A percentile compares a stretch with the other conserved stretches of the same genome.
Evolutionary conservation across 2,888 invertebrate species (phyloP).

Genomic region (Aphidius colemani): DNA sequence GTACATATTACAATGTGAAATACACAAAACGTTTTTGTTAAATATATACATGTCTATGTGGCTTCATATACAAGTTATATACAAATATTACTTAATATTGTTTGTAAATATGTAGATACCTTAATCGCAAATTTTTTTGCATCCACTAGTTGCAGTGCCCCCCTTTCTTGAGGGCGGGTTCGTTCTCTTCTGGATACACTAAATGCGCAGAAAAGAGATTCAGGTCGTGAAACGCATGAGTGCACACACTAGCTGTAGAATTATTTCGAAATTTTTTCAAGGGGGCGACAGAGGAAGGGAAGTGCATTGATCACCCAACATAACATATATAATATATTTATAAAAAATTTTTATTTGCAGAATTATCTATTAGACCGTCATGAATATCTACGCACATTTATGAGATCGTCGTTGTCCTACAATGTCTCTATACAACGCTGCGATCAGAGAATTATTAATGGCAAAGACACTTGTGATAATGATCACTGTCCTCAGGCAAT

Average conservation of each 20-base stretch:
- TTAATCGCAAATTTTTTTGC: neutral
- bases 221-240: slow-evolving; percentile 58
- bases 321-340: slow-evolving; percentile 3
- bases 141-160: slow-evolving; percentile 1
- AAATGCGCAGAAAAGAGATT: slow-evolving; percentile 40
- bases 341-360: slow-evolving; percentile 8
- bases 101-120: neutral
- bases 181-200: slow-evolving; percentile 18
- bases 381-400: neutral
- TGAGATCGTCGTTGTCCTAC: slow-evolving; percentile 17
- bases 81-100: too few species aligned
- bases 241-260: slow-evolving; percentile 48
- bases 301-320: slow-evolving; percentile 34
- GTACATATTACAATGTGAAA: slow-evolving; percentile 7
- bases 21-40: slow-evolving; percentile 20
- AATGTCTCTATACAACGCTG: slow-evolving; percentile 28
- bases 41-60: too few species aligned
- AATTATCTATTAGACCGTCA: too few species aligned
- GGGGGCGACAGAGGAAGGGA: slow-evolving; percentile 33
- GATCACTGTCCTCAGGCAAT: slow-evolving; percentile 31
- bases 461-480: slow-evolving; percentile 40
- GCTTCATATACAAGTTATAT: too few species aligned
- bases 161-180: slow-evolving; percentile 22
- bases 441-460: slow-evolving; percentile 47
- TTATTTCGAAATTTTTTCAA: slow-evolving; percentile 53